Evolutionary conservation across 2,797 vertebrate species (phyloP), one percentile per base, ranked within the genome.

Genomic region (Sphenodon punctatus): DNA sequence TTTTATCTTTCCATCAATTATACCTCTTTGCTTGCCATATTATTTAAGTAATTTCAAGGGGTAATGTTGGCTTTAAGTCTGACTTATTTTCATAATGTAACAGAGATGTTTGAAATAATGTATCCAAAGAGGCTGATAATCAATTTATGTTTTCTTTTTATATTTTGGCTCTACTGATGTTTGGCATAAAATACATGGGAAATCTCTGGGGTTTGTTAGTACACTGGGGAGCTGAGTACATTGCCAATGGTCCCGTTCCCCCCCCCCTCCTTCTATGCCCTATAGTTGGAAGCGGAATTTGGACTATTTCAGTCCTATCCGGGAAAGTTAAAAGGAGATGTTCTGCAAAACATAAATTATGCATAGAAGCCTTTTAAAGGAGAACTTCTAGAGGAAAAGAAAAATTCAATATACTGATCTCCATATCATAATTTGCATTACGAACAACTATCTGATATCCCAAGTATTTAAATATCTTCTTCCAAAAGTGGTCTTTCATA

Each of bases 201-300:
- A 23, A n/a, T 42, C 10, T 53, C 69, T 38, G 61, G 46, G 25
- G 8, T 22, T 34, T 59, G 84, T 63, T 46, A 59, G 11, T 66
- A 43, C 15, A 30, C 17, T 17, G 11, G 30, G 59, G 45, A 36
- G 4, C 4, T 9, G 27, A 71, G 4, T 12, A 32, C 2, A 3
- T 4, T 63, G 36, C 42, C 22, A 27, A 76, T 78, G 8, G 3
- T 4, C 8, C 1, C 0, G 17, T 11, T 27, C 0, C 1, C 16
- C 34, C 45, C 32, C 34, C n/a, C 22, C 20, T 13, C 39, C 32
- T 41, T 16, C 34, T 60, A 48, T 78, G 7, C 20, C 68, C 46
- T 23, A 30, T 8, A 45, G 15, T 53, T 48, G 63, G 58, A 49
- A 61, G 66, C 76, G n/a, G 6, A 8, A 3, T 79, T 82, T 58